These are phyloP conservation scores for Terebella lapidaria DNA, from an alignment of 2,888 invertebrate species.

Conservation along the genomic window DNA sequence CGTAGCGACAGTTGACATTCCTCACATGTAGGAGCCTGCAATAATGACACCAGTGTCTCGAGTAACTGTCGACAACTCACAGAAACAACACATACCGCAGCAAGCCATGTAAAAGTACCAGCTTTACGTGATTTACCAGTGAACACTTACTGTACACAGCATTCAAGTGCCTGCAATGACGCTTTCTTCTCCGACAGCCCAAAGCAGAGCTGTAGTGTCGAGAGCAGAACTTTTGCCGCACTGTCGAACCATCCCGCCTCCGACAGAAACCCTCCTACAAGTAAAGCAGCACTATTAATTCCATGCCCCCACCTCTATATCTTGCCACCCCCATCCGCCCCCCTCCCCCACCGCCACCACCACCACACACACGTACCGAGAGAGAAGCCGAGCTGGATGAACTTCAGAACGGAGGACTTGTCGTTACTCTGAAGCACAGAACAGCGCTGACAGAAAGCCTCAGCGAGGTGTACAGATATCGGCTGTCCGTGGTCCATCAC, in stretches of 20 bases:
- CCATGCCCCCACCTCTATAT: not conserved
- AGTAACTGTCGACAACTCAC: too few species aligned
- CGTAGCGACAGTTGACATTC: conserved; percentile 75
- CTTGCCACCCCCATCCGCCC: not conserved
- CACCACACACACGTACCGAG: too few species aligned
- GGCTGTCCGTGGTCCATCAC: conserved; percentile 63
- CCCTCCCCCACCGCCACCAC: too few species aligned
- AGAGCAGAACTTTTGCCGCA: conserved; percentile 67
- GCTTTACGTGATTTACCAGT: too few species aligned
- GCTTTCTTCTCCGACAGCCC: conserved; percentile 52
- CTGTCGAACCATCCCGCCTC: conserved; percentile 84
- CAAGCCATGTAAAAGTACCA: too few species aligned
- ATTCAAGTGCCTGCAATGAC: conserved; percentile 70
- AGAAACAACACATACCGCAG: too few species aligned
- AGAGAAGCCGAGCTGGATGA: conserved; percentile 46
- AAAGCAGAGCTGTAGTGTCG: conserved; percentile 65
- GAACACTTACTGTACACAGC: conserved; percentile 72
- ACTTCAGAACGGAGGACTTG: conserved; percentile 28
- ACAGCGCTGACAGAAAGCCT: conserved; percentile 38
- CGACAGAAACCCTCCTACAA: conserved; percentile 66
- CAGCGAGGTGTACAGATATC: conserved; percentile 56
- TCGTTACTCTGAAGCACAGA: conserved; percentile 9
- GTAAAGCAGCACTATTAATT: too few species aligned
- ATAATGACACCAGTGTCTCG: too few species aligned
- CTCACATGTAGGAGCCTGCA: conserved; percentile 77